Evolutionary conservation across 2,888 invertebrate species (phyloP).

Genomic region (Graphium colonna): DNA sequence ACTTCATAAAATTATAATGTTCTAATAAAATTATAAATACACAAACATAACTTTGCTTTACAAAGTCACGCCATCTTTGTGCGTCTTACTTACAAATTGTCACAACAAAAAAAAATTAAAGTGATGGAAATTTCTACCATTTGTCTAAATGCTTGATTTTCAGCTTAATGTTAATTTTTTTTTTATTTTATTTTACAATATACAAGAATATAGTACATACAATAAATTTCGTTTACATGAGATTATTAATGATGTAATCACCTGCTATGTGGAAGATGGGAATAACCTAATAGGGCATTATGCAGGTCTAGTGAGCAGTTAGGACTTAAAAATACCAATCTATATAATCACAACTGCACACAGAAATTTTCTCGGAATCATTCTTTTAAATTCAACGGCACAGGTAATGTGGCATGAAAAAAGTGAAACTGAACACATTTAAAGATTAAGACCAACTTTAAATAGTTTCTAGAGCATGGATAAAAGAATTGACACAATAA

Average conservation of each 20-base stretch:
- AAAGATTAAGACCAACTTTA: not conserved
- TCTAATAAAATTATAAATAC: constrained; percentile 42
- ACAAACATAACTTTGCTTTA: constrained; percentile 35
- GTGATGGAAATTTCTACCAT: constrained; percentile 31
- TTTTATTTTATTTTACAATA: constrained; percentile 60
- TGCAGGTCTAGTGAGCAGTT: constrained; percentile 20
- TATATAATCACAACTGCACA: constrained; percentile 22
- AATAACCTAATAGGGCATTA: constrained; percentile 38
- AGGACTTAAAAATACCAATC: constrained; percentile 31
- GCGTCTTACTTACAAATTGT: constrained; percentile 44
- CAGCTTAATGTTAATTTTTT: constrained; percentile 2
- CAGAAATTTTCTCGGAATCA: not conserved
- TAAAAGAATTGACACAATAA: not conserved
- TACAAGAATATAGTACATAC: constrained; percentile 70
- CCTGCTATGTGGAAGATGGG: constrained; percentile 15
- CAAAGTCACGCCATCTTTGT: constrained; percentile 46
- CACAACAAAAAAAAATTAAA: constrained; percentile 30
- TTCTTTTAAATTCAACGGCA: constrained; percentile 26
- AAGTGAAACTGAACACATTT: constrained; percentile 9
- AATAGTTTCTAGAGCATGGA: not conserved
- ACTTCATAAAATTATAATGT: constrained; percentile 34
- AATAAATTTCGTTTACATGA: constrained; percentile 50
- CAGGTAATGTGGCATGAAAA: constrained; percentile 35
- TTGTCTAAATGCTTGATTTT: constrained; percentile 33
- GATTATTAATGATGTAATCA: constrained; percentile 50